phyloP scores from a whole-genome alignment of 2,888 invertebrate species.

The Thalpophila matura region DNA sequence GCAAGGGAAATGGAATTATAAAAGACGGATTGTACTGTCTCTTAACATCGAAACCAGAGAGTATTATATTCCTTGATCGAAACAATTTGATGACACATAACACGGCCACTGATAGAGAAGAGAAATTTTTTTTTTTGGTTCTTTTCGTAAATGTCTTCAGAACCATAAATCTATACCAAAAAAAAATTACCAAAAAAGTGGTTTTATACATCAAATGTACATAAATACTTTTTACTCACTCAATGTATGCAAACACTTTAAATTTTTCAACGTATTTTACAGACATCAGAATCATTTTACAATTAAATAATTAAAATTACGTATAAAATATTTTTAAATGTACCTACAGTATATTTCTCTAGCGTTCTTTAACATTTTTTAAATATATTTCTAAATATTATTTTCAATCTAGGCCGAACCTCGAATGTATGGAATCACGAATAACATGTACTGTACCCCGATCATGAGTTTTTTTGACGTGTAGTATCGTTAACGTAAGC shows the following conservation, averaged over 20 bases:
- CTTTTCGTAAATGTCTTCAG: no score
- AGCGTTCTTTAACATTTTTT: conserved; percentile 57
- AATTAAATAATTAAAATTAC: conserved; percentile 50
- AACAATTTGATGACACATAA: no score
- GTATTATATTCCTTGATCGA: no score
- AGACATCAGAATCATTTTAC: conserved; percentile 33
- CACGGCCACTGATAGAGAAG: no score
- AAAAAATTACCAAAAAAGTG: background rate
- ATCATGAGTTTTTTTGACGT: no score
- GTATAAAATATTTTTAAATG: conserved; percentile 59
- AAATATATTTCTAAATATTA: conserved; percentile 49
- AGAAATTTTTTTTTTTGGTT: no score
- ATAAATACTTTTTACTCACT: conserved; percentile 11
- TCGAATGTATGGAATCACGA: conserved; percentile 36
- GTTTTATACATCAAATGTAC: conserved; percentile 43
- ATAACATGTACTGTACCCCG: no score
- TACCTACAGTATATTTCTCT: conserved; percentile 56
- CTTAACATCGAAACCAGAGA: no score
- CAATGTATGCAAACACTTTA: conserved; percentile 25
- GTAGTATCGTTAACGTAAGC: no score
- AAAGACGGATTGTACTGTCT: no score
- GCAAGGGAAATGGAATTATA: no score
- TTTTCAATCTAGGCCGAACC: conserved; percentile 26
- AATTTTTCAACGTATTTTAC: conserved; percentile 7
- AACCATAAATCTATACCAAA: no score